Base-by-base conservation (phyloP, 2,888 invertebrate genomes). In the Melipona beecheii region DNA sequence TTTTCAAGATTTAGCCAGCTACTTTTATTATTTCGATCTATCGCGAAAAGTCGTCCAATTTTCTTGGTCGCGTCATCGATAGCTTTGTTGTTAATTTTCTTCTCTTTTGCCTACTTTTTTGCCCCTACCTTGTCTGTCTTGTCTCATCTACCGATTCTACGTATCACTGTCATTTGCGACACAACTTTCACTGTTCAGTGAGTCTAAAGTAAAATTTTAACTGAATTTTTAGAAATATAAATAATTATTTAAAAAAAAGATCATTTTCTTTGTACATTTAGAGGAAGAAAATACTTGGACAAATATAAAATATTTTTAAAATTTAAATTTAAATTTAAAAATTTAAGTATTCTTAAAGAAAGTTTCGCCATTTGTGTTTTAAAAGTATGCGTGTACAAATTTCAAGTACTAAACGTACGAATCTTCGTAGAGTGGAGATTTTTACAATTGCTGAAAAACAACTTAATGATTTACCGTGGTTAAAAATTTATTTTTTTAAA, bases 51-150 rank as follows among this genome's bases (percentile, higher is more conserved):
- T 68, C 49, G 43, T 69, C 50, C 4, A 70, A 24, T 13, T 71
- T 52, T 11, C 52, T 52, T 17, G 19, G n/a, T 15, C 17, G n/a
- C 36, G 49, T 72, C 64, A 24, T 31, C 49, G 27, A 13, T 54
- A 9, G 21, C 27, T 62, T 62, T n/a, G 27, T 58, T 43, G 19
- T 50, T 21, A 49, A 54, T 74, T 62, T 79, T 69, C 72, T 70
- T 66, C 70, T 54, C 77, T 79, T 71, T 66, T 43, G 43, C 9
- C 43, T 9, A 43, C 69, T 73, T 73, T 73, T 54, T 60, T 5
- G 13, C 13, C 15, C 15, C 56, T 58, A n/a, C 15, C 4, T 56
- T n/a, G 13, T n/a, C 13, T 9, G 31, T 31, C 27, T 31, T 36
- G 9, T 9, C 43, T 9, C 1, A 9, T 36, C 36, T 36, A 9